phyloP scores from a whole-genome alignment of 2,888 invertebrate species.

The Amblyjoppa proteus region DNA sequence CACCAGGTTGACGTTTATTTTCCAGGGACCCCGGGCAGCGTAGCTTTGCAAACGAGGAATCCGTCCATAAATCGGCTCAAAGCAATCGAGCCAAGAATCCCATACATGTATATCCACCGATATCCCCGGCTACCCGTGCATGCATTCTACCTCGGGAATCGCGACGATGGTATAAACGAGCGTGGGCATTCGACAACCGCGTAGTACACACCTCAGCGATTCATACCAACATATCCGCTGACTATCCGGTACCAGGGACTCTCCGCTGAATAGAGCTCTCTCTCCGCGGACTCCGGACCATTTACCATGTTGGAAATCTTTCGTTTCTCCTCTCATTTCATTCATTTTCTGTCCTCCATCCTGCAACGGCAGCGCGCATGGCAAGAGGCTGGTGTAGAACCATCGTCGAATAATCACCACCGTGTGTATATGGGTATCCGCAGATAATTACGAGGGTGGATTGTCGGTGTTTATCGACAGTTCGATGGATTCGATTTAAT shows the following conservation, averaged over 20 bases:
- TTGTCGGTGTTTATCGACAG: slow-evolving; percentile 57
- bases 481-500: slow-evolving; percentile 74
- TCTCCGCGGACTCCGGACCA: slow-evolving; percentile 23
- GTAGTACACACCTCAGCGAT: slow-evolving; percentile 65
- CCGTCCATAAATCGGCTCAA: slow-evolving; percentile 63
- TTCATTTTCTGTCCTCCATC: slow-evolving; percentile 35
- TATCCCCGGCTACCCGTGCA: slow-evolving; percentile 30
- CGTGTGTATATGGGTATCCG: slow-evolving; percentile 37
- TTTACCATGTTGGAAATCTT: slow-evolving; percentile 40
- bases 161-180: slow-evolving; percentile 64
- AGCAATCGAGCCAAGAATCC: slow-evolving; percentile 55
- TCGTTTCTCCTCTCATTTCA: slow-evolving; percentile 44
- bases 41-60: slow-evolving; percentile 43
- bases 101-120: slow-evolving; percentile 42
- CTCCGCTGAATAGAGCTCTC: slow-evolving; percentile 25
- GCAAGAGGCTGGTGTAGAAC: slow-evolving; percentile 38
- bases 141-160: slow-evolving; percentile 57
- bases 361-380: slow-evolving; percentile 7
- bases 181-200: slow-evolving; percentile 68
- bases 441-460: slow-evolving; percentile 46
- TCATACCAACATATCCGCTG: slow-evolving; percentile 48
- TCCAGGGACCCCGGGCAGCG: slow-evolving; percentile 2
- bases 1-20: slow-evolving; percentile 47
- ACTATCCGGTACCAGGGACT: slow-evolving; percentile 17
- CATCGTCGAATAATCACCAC: slow-evolving; percentile 54